phyloP scores from a whole-genome alignment of 2,113 vertebrate species.

The Antidorcas marsupialis region DNA sequence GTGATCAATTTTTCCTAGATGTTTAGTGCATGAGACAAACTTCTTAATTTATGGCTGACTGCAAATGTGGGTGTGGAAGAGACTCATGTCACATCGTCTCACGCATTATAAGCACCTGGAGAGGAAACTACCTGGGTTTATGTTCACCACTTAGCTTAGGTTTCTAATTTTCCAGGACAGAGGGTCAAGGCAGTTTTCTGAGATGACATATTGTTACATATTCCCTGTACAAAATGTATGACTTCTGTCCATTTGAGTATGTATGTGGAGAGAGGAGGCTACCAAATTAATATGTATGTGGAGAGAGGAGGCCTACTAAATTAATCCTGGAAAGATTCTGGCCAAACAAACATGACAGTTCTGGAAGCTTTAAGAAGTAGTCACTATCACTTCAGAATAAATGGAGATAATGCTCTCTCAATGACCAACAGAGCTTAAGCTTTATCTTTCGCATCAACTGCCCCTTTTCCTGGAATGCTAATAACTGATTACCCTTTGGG shows the following conservation, averaged over 20 bases:
- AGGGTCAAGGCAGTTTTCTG: background rate
- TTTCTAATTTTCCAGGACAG: background rate
- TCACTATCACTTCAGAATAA: background rate
- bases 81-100: background rate
- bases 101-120: background rate
- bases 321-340: background rate
- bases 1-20: background rate
- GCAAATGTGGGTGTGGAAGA: background rate
- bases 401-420: background rate
- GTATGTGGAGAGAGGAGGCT: background rate
- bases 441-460: too few species aligned
- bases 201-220: background rate
- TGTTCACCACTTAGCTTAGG: background rate
- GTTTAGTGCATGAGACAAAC: background rate
- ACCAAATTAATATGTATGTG: background rate
- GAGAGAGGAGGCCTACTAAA: too few species aligned
- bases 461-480: background rate
- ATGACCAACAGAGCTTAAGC: background rate
- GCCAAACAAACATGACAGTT: background rate
- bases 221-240: background rate
- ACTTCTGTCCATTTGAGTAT: background rate
- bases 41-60: background rate
- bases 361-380: background rate
- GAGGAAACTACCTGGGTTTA: background rate
- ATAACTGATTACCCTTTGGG: background rate